Evolutionary conservation across 2,113 vertebrate species (phyloP).

Genomic region (Ibidorhyncha struthersii): DNA sequence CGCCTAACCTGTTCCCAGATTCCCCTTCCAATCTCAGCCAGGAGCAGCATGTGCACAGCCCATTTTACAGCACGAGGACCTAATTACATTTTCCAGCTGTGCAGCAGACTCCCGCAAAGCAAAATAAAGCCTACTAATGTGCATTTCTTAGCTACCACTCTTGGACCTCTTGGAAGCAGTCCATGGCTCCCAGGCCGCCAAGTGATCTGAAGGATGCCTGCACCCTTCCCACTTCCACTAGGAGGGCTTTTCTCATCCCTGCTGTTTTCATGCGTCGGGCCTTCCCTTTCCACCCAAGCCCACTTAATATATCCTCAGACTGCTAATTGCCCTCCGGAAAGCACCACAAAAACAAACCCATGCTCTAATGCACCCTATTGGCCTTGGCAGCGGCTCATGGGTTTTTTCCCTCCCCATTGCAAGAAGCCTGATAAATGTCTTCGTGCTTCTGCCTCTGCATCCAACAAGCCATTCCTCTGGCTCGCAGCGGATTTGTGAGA

Average conservation of each 20-base stretch:
- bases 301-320: neutral
- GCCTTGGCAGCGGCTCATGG: neutral
- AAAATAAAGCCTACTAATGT: slow-evolving; percentile 29
- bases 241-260: neutral
- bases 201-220: neutral
- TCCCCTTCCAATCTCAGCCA: slow-evolving; percentile 1
- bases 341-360: neutral
- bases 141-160: slow-evolving; percentile 25
- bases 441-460: neutral
- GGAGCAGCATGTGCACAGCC: slow-evolving; percentile 2
- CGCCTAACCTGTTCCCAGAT: neutral
- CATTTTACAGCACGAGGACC: slow-evolving; percentile 44
- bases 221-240: neutral
- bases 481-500: neutral
- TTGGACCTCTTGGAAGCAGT: slow-evolving; percentile 19
- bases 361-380: neutral
- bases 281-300: neutral
- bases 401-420: fast-evolving
- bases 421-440: neutral
- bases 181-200: neutral
- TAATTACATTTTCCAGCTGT: slow-evolving; percentile 58
- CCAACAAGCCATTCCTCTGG: neutral
- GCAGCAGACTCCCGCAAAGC: neutral
- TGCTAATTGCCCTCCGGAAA: neutral
- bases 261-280: neutral